Conservation (phyloP, 2,888 invertebrate genomes). For the Drosophila fulvimacula region DNA sequence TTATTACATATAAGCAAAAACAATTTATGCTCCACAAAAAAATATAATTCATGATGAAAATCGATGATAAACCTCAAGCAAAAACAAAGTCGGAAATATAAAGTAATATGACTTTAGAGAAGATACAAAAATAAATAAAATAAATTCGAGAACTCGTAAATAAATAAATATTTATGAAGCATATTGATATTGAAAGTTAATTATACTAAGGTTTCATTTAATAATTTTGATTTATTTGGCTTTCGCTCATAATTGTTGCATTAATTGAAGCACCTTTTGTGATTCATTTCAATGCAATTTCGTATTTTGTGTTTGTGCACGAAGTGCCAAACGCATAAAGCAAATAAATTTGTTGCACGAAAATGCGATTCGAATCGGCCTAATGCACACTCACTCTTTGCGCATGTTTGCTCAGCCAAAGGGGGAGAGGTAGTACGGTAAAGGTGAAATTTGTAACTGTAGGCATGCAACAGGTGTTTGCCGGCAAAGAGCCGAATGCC, state of each 20-base stretch:
- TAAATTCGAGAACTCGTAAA: too few relatives aligned
- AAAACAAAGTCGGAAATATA: too few relatives aligned
- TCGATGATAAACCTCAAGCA: too few relatives aligned
- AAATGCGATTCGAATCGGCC: slow-evolving; percentile 37
- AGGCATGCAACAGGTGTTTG: slow-evolving; percentile 62
- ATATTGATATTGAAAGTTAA: background rate
- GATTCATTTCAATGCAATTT: background rate
- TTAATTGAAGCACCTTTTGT: slow-evolving; percentile 4
- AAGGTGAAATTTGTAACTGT: slow-evolving; percentile 12
- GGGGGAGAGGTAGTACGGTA: background rate
- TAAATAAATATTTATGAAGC: too few relatives aligned
- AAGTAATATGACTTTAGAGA: too few relatives aligned
- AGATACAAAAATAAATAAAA: background rate
- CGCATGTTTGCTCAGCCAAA: slow-evolving; percentile 34
- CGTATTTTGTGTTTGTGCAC: slow-evolving; percentile 3
- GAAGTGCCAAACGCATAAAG: slow-evolving; percentile 53
- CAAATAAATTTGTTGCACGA: slow-evolving; percentile 59
- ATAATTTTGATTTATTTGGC: background rate
- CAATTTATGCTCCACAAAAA: too few relatives aligned
- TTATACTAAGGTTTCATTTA: background rate
- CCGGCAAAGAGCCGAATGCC: slow-evolving; percentile 21
- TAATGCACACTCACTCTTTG: slow-evolving; percentile 31
- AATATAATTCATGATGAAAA: background rate
- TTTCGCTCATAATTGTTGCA: slow-evolving; percentile 10
- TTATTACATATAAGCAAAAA: too few relatives aligned